Evolutionary conservation across 2,797 vertebrate species (phyloP).

Genomic region (Brachymystax lenok): DNA sequence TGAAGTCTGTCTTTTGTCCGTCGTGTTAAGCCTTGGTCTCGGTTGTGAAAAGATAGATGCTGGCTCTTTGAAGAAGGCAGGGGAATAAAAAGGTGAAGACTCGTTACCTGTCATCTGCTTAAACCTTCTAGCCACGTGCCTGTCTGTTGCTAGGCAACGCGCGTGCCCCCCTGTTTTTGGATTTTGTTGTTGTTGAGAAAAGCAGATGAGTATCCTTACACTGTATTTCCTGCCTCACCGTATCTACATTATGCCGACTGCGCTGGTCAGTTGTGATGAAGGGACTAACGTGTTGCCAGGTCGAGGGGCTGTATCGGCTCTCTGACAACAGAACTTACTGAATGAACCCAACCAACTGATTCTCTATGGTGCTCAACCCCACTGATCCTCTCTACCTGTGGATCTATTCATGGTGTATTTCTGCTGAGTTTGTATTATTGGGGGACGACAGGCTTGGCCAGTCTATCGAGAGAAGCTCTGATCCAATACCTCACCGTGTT

Average conservation of each 20-base stretch:
- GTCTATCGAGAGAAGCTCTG: neutral
- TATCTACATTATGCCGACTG: slow-evolving; percentile 53
- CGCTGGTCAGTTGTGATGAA: slow-evolving; percentile 13
- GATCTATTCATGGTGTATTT: neutral
- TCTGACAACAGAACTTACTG: slow-evolving; percentile 49
- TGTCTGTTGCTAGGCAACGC: slow-evolving; percentile 72
- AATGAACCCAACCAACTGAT: slow-evolving; percentile 26
- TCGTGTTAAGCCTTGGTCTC: neutral
- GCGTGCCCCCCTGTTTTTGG: slow-evolving; percentile 50
- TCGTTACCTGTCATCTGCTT: slow-evolving; percentile 47
- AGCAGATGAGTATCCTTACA: slow-evolving; percentile 46
- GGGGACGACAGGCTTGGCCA: neutral
- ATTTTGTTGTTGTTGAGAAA: slow-evolving; percentile 43
- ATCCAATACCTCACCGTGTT: slow-evolving; percentile 11
- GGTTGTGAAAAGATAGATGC: neutral
- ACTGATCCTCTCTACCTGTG: slow-evolving; percentile 15
- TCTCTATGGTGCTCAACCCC: slow-evolving; percentile 33
- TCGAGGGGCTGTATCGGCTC: slow-evolving; percentile 26
- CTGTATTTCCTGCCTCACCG: slow-evolving; percentile 39
- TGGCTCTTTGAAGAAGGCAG: slow-evolving; percentile 8
- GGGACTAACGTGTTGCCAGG: slow-evolving; percentile 40
- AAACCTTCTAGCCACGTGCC: slow-evolving; percentile 58
- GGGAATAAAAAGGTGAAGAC: slow-evolving; percentile 25
- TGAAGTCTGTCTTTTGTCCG: neutral
- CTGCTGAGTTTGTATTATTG: neutral